A percentile compares a stretch with the other conserved stretches of the same genome.
Evolutionary conservation across 2,113 vertebrate genomes (phyloP).

Genomic region (Ophiodon elongatus): DNA sequence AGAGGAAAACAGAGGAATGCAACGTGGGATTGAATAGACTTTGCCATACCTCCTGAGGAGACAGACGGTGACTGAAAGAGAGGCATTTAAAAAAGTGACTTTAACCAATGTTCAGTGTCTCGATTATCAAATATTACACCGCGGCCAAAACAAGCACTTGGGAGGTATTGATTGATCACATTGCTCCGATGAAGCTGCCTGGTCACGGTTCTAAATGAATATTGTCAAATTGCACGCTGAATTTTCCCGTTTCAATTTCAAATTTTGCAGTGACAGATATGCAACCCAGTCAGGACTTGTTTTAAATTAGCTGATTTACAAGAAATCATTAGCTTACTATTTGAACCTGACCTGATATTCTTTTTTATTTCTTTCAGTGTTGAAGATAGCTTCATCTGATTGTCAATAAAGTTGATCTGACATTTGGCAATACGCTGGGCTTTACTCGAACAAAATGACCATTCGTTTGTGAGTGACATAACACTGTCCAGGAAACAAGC

Average conservation of each 20-base stretch:
- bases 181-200: not conserved
- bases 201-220: not conserved
- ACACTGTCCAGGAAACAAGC: not conserved
- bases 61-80: not conserved
- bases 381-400: not conserved
- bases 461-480: not conserved
- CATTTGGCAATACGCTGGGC: not conserved
- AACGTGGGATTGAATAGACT: not conserved
- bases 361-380: not conserved
- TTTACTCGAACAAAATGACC: not conserved
- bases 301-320: not conserved
- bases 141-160: constrained; percentile 13
- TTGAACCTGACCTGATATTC: not conserved
- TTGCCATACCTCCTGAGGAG: not conserved
- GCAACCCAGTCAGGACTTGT: not conserved
- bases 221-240: not conserved
- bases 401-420: not conserved
- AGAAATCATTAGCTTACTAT: not conserved
- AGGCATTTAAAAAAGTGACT: constrained; percentile 1
- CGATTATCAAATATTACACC: not conserved
- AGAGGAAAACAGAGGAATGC: not conserved
- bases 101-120: not conserved
- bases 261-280: not conserved
- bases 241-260: not conserved
- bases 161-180: constrained; percentile 2